Evolutionary conservation across 2,888 invertebrate genomes (phyloP).

Genomic region (Lissonota sp.): DNA sequence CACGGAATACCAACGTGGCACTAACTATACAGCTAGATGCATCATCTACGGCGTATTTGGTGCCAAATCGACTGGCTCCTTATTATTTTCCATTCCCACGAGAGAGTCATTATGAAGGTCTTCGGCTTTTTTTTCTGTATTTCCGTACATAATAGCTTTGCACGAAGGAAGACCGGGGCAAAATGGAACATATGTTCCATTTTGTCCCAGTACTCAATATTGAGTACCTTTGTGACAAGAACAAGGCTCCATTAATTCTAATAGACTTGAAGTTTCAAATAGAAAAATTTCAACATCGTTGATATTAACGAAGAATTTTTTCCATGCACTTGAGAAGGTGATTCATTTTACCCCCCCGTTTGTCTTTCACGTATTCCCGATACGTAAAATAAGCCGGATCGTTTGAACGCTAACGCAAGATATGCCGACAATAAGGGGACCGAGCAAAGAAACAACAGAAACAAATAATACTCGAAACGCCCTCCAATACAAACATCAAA

Average conservation of each 20-base stretch:
- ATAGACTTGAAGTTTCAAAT: too few relatives aligned
- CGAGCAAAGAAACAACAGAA: constrained; percentile 67
- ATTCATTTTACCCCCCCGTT: constrained; percentile 15
- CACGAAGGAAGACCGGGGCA: neutral
- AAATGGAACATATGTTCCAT: constrained; percentile 7
- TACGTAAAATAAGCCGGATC: constrained; percentile 16
- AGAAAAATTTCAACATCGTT: too few relatives aligned
- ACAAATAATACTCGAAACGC: constrained; percentile 63
- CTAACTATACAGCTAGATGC: neutral
- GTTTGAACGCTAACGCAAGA: constrained; percentile 20
- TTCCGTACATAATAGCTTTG: neutral
- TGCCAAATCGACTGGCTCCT: neutral
- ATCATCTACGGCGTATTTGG: neutral
- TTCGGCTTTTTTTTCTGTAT: neutral
- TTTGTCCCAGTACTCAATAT: neutral
- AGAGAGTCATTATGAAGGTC: constrained; percentile 4
- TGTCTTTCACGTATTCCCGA: neutral
- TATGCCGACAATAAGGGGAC: constrained; percentile 46
- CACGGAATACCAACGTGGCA: constrained; percentile 2
- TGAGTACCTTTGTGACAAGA: too few relatives aligned
- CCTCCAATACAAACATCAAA: constrained; percentile 68
- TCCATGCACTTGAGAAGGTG: neutral
- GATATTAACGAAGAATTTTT: neutral
- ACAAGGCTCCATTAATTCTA: too few relatives aligned
- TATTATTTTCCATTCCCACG: constrained; percentile 40